Base-by-base conservation (phyloP, 1,140 invertebrate genomes). In the Centruroides sculpturatus region DNA sequence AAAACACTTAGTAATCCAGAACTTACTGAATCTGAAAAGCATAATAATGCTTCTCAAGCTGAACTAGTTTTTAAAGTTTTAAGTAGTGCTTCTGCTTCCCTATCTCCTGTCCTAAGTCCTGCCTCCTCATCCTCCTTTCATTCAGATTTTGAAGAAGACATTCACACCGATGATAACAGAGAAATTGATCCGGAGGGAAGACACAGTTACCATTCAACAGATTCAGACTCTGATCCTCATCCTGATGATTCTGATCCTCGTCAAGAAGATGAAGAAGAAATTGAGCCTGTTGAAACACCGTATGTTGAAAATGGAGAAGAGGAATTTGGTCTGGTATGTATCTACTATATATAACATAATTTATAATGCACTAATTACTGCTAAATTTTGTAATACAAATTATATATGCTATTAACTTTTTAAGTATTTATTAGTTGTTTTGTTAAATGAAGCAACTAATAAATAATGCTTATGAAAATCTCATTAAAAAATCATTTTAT, bases 311-410 rank as follows among this genome's bases (percentile, higher is more conserved):
- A 80, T 64, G 76, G 75, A 36, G 81, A 83, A 66, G 86, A 84
- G 70, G 77, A 87, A 66, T 78, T 87, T 64, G 85, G 84, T 60
- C 76, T 78, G 73, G 85, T 85, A 70, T 71, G 73, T 72, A 66
- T 59, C 56, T 50, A 35, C 50, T 59, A 34, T 51, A 23, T 59
- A 34, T 51, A 23, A 23, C 23, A 23, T 2, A 23, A 23, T 23
- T 23, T 23, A 23, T 23, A 23, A 23, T 23, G 23, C 23, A 23
- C 23, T 23, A 23, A 23, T 23, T 23, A 23, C 23, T 23, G 23
- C 23, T 23, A 23, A 23, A 23, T 23, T 23, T 23, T 23, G 23
- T 23, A 23, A 23, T 23, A 23, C 23, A 23, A 23, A 23, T 23
- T 23, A 1, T 23, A 23, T 2, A 23, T 23, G 23, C 23, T 23